Evolutionary conservation across 1,140 invertebrate species (phyloP).

Genomic region (Bradysia coprophila): DNA sequence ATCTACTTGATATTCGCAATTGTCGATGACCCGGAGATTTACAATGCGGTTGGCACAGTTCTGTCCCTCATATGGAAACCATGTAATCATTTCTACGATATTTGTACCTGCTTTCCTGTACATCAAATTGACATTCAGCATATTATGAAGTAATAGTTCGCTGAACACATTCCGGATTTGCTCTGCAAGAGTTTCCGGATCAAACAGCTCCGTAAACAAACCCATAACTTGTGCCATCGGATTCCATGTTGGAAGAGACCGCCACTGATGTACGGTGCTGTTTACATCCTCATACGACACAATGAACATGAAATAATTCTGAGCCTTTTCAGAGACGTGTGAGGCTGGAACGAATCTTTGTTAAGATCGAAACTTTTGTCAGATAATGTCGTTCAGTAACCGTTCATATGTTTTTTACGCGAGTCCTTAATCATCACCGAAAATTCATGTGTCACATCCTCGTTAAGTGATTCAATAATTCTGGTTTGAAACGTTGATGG

Average conservation of each 20-base stretch:
- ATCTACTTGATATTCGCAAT: background rate
- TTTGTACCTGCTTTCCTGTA: background rate
- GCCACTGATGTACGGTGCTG: background rate
- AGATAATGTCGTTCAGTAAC: too few relatives aligned
- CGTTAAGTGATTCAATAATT: constrained; percentile 1
- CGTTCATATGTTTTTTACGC: background rate
- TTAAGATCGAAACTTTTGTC: too few relatives aligned
- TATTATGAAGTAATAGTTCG: background rate
- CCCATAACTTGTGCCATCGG: constrained; percentile 3
- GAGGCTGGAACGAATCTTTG: background rate
- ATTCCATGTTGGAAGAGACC: constrained; percentile 3
- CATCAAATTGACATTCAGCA: constrained; percentile 3
- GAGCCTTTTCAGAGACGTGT: constrained; percentile 1
- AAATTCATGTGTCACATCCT: background rate
- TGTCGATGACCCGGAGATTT: background rate
- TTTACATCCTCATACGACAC: background rate
- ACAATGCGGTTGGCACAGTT: background rate
- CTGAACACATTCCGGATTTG: background rate
- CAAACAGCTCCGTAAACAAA: background rate
- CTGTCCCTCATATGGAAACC: constrained; percentile 1
- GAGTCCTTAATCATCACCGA: background rate
- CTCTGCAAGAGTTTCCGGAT: background rate
- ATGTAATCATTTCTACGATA: background rate
- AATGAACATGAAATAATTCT: constrained; percentile 4
- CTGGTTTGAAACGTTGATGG: background rate